phyloP scores from a whole-genome alignment of 2,797 vertebrate species.

The Sebastes paucispinis region DNA sequence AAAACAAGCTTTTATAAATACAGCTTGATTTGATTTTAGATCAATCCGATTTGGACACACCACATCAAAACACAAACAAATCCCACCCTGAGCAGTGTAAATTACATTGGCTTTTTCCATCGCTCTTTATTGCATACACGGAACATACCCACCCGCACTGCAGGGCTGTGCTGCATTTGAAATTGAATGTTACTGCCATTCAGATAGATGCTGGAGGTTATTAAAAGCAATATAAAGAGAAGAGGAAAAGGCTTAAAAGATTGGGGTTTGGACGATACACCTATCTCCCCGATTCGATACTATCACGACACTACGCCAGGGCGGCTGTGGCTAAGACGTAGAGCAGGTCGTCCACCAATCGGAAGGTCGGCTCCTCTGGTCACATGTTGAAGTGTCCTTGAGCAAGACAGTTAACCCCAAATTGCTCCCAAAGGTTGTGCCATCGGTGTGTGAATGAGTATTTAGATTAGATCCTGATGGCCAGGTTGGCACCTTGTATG shows the following conservation, averaged over 20 bases:
- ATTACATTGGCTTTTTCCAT: slow-evolving; percentile 52
- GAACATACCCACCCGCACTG: neutral
- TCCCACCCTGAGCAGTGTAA: slow-evolving; percentile 21
- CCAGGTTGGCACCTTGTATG: no score
- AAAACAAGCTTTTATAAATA: slow-evolving; percentile 30
- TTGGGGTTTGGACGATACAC: accelerated
- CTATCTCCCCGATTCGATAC: no score
- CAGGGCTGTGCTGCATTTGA: neutral
- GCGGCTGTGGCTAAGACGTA: no score
- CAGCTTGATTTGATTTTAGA: slow-evolving; percentile 34
- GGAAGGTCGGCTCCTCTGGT: no score
- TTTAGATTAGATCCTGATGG: no score
- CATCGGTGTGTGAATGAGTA: no score
- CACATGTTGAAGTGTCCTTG: no score
- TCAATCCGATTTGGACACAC: slow-evolving; percentile 41
- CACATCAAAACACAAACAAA: slow-evolving; percentile 49
- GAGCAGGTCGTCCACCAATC: no score
- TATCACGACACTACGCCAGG: no score
- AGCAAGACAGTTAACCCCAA: no score
- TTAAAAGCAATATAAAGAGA: slow-evolving; percentile 2
- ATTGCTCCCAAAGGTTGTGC: no score
- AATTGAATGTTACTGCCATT: slow-evolving; percentile 3
- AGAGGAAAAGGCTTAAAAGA: neutral
- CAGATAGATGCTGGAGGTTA: neutral
- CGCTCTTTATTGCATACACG: slow-evolving; percentile 56